phyloP scores from a whole-genome alignment of 2,113 vertebrate species.

The Oriolus oriolus region DNA sequence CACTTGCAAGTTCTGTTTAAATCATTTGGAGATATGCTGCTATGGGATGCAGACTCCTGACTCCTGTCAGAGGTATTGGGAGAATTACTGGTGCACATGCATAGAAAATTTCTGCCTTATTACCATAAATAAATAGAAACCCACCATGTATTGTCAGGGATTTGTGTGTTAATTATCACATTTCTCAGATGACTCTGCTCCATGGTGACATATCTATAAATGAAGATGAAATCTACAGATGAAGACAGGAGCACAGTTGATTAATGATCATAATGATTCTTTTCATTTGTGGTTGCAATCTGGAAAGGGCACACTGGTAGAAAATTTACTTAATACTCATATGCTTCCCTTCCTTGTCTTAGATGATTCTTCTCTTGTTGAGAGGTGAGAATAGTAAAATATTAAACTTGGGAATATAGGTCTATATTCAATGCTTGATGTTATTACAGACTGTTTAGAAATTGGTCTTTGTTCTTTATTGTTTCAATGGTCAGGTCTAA shows the following conservation, averaged over 20 bases:
- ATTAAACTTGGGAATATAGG: not conserved
- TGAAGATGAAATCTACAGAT: not conserved
- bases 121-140: not conserved
- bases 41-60: not conserved
- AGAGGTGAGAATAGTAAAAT: not conserved
- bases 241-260: not conserved
- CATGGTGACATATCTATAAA: not conserved
- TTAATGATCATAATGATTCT: not conserved
- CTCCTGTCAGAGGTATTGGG: not conserved
- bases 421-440: not conserved
- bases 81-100: not conserved
- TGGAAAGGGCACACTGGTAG: not conserved
- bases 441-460: not conserved
- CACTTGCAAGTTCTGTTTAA: not conserved
- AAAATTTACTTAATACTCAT: not conserved
- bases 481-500: not conserved
- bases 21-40: not conserved
- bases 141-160: not conserved
- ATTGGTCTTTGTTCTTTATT: not conserved
- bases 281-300: not conserved
- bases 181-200: not conserved
- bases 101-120: not conserved
- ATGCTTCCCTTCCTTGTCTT: not conserved
- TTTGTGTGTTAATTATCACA: not conserved
- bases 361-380: not conserved